Conservation (phyloP, 2,797 vertebrate genomes). For the Artibeus jamaicensis region DNA sequence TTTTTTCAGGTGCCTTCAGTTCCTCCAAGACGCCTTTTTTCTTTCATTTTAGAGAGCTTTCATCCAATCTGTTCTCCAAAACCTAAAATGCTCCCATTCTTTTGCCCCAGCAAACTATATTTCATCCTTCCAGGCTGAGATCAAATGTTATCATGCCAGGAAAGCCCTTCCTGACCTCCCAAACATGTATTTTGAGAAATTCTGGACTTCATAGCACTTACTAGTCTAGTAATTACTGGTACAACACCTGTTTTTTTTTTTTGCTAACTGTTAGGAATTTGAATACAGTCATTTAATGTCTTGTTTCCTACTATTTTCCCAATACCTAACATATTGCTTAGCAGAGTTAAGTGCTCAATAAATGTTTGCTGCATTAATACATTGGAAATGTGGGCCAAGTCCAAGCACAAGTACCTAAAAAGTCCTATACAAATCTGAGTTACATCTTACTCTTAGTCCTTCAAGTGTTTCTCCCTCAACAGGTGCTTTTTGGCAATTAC, state of each 20-base stretch:
- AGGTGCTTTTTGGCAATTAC: neutral
- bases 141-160: neutral
- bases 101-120: neutral
- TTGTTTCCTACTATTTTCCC: neutral
- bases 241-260: constrained; percentile 49
- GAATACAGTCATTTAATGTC: neutral
- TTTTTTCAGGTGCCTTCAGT: constrained; percentile 7
- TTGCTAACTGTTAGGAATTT: neutral
- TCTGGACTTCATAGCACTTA: neutral
- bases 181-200: neutral
- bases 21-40: neutral
- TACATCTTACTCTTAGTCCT: neutral
- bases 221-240: neutral
- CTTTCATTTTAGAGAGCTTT: neutral
- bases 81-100: neutral
- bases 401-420: neutral
- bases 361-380: neutral
- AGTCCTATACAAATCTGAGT: constrained; percentile 4
- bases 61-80: constrained; percentile 21
- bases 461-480: neutral
- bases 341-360: neutral
- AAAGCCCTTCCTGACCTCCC: neutral
- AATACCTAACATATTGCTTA: neutral
- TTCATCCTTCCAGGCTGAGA: constrained; percentile 12
- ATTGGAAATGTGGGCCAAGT: neutral